Base-by-base conservation (phyloP, 2,888 invertebrate species). In the Automeris io region DNA sequence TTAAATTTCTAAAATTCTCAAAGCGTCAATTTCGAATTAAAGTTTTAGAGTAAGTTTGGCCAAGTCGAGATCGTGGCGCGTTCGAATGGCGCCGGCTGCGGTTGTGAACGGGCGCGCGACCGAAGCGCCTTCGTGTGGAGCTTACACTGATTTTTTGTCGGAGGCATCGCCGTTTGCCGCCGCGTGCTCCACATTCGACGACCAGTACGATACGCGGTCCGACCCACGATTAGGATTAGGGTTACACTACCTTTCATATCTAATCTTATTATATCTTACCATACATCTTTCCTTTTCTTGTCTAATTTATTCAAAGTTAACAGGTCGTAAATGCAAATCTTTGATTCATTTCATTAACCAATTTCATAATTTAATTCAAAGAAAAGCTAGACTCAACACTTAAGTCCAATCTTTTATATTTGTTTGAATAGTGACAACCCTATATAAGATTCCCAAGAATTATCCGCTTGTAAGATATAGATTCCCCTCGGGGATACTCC, bases 91-190 rank as follows among this genome's bases (percentile, higher is more conserved):
- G 58, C 46, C 49, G 48, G 49, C 45, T 43, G 42, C 43, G 51
- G 54, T 53, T 49, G 57, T 46, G 46, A 58, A 51, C 54, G 68
- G 67, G 67, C 67, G 73, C 75, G 72, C 85, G 83, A 78, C 85
- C 77, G 83, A 44, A 60, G 57, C 70, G 74, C 68, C 62, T 65
- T 71, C 51, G 70, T 70, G 75, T 77, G 57, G 70, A 81, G 74
- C 80, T 81, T 82, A 85, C 80, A 86, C 85, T 86, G 85, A 83
- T 83, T 86, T 83, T 85, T 83, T 79, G 81, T 76, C 47, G 78
- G 66, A 85, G 85, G 82, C 85, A 85, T 83, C 78, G 80, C 70
- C 66, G 73, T 66, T 49, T 57, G 54, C 49, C 56, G 62, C 64
- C 60, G 70, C 70, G 57, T 83, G 85, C 83, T 85, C 85, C 66